These are phyloP conservation scores for Gorsachius goisagi DNA, from an alignment of 2,113 vertebrate species.

Conservation along the genomic window DNA sequence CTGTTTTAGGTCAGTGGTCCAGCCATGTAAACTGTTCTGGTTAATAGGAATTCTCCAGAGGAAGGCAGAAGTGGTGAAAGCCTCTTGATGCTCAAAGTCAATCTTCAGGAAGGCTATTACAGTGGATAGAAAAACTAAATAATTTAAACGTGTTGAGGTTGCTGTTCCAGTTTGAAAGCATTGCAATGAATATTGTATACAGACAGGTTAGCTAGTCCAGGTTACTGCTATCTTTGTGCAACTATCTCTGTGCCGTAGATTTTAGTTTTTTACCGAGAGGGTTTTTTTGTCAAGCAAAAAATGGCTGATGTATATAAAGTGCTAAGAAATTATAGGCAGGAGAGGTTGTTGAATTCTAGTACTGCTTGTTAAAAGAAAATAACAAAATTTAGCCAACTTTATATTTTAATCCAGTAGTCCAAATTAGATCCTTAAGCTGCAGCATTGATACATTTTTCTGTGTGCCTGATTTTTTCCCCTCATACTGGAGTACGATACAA, in stretches of 20 bases:
- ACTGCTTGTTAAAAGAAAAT: not conserved
- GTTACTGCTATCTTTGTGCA: not conserved
- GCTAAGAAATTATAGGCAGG: not conserved
- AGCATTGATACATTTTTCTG: not conserved
- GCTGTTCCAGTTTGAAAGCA: not conserved
- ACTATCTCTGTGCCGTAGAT: not conserved
- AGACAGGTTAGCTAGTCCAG: not conserved
- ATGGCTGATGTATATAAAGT: not conserved
- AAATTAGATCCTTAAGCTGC: not conserved
- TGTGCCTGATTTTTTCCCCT: not conserved
- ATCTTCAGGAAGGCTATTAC: not conserved
- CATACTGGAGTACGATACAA: not conserved
- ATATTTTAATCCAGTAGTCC: not conserved
- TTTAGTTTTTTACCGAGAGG: not conserved
- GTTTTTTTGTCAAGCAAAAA: not conserved
- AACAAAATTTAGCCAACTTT: not conserved
- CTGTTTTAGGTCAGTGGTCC: not conserved
- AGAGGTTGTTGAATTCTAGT: not conserved
- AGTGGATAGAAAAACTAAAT: not conserved
- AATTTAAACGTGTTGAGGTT: not conserved
- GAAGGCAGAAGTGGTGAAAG: not conserved
- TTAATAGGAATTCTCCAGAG: not conserved
- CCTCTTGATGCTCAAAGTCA: not conserved
- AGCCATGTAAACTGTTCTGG: not conserved
- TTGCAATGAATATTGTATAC: not conserved